Conservation (phyloP, 2,113 vertebrate species). For the Chelonoidis abingdonii region DNA sequence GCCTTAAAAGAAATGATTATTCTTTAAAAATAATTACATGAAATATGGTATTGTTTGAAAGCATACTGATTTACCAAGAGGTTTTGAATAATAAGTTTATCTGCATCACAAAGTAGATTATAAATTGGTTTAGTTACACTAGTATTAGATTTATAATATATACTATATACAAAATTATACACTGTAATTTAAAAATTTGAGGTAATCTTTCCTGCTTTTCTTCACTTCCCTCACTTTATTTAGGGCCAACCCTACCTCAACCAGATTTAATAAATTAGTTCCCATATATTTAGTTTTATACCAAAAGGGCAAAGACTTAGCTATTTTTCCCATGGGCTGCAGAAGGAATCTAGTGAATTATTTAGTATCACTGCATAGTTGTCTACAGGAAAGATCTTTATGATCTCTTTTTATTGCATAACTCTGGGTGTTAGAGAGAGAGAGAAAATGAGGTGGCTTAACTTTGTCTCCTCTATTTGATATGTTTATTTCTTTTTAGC, state of each 20-base stretch:
- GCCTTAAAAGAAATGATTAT: neutral
- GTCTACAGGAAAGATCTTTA: conserved; percentile 21
- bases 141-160: neutral
- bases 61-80: neutral
- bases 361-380: conserved; percentile 20
- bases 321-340: neutral
- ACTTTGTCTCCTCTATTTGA: conserved; percentile 22
- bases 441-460: conserved; percentile 33
- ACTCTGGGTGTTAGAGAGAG: conserved; percentile 25
- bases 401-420: conserved; percentile 8
- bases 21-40: neutral
- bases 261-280: neutral
- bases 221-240: neutral
- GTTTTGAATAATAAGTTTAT: neutral
- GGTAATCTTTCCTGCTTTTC: neutral
- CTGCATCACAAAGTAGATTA: accelerated
- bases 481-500: neutral
- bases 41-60: neutral
- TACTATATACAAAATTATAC: neutral
- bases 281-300: neutral
- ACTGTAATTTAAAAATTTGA: neutral
- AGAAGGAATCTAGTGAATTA: conserved; percentile 31
- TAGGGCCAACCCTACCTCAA: neutral
- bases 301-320: neutral
- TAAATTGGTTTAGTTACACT: neutral